Percentiles rank a stretch among this genome's conserved stretches.
Evolutionary conservation across 2,797 vertebrate species (phyloP).

Genomic region (Arctocebus calabarensis): DNA sequence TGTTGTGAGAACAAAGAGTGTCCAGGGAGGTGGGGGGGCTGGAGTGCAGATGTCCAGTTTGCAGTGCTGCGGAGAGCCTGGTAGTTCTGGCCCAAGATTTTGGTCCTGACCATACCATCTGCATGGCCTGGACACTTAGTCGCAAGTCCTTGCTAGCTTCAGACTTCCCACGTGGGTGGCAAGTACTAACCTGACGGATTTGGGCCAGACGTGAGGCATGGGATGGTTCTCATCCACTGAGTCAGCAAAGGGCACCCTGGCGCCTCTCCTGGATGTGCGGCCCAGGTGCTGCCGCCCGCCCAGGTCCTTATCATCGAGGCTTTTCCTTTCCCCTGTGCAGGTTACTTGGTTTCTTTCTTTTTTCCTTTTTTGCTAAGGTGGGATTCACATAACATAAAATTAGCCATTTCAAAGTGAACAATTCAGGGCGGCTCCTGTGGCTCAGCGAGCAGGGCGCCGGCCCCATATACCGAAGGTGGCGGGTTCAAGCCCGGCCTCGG

Average conservation of each 20-base stretch:
- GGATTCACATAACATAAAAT: not conserved
- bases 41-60: not conserved
- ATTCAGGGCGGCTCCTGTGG: too few species aligned
- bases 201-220: not conserved
- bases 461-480: too few species aligned
- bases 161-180: not conserved
- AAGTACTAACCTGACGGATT: not conserved
- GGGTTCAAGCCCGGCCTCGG: too few species aligned
- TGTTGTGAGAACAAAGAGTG: not conserved
- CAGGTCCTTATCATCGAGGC: not conserved
- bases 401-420: not conserved
- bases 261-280: not conserved
- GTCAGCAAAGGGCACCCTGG: not conserved
- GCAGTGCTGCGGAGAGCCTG: not conserved
- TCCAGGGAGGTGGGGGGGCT: not conserved
- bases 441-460: too few species aligned
- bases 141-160: not conserved
- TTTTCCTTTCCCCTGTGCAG: not conserved
- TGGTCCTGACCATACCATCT: not conserved
- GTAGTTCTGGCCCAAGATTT: not conserved
- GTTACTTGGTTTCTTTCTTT: not conserved
- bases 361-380: not conserved
- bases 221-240: rapidly evolving
- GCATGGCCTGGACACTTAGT: not conserved
- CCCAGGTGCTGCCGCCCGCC: too few species aligned